Base-by-base conservation (phyloP, 2,797 vertebrate species). In the Hipposideros larvatus region DNA sequence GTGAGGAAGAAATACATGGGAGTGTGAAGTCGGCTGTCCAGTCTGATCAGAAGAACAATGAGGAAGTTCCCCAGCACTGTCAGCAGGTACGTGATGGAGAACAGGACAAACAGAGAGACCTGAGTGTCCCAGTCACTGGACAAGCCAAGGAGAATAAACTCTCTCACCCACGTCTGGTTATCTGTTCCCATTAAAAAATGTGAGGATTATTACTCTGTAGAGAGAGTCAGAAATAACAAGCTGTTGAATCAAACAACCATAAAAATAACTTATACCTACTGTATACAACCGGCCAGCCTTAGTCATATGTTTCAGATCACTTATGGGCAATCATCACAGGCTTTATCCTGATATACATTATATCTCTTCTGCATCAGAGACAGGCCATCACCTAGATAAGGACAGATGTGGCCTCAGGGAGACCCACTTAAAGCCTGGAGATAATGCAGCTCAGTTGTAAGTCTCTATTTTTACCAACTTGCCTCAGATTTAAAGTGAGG, bases 1-100 rank as follows among this genome's bases (percentile, higher is more conserved):
- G 46, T 97, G 71, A 97, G 95, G 31, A 98, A 97, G 93, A 97
- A 98, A 75, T 98, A 97, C 97, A 98, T 97, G 83, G 97, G 95
- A 0, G 96, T 97, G 73, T 97, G 95, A 34, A 97, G 96, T 11
- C 21, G 31, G 63, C 61, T 70, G 75, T 96, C 96, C 53, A 97
- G 73, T 48, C 71, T 53, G 91, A 97, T 96, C 11, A 98, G 75
- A 63, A 87, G 31, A 14, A 96, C 11, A 13, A 97, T 96, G 82
- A 97, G 91, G 48, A 92, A 34, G 22, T 97, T 97, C 0, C 96
- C 97, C 74, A 96, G 14, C n/a, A 97, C 37, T 5, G 86, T 97
- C 31, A 88, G 31, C n/a, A 93, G 5, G 65, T 97, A 97, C 31
- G 79, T 95, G 43, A 63, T 9, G 7, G 80, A 70, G 87, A 97